These are phyloP conservation scores for Ailurus styani DNA, from an alignment of 2,113 vertebrate species.

Conservation along the genomic window DNA sequence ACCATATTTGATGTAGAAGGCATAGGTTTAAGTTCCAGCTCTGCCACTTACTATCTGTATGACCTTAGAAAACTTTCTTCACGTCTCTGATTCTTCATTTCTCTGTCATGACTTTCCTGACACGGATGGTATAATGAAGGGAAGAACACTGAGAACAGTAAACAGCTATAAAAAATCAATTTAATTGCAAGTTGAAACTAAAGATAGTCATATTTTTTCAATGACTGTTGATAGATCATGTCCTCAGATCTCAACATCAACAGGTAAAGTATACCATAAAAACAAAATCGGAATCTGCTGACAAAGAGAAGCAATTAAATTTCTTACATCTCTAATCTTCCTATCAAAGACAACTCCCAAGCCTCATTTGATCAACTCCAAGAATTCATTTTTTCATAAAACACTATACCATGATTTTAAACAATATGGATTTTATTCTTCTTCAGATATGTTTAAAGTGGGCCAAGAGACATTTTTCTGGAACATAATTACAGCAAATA, in stretches of 20 bases:
- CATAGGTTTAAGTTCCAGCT: neutral
- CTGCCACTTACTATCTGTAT: neutral
- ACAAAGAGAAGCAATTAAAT: neutral
- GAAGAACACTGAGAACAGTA: neutral
- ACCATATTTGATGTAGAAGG: neutral
- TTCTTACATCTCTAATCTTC: neutral
- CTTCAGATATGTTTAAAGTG: neutral
- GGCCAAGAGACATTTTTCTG: neutral
- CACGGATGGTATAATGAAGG: neutral
- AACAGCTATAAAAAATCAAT: neutral
- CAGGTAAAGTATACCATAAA: neutral
- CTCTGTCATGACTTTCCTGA: neutral
- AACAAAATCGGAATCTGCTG: constrained; percentile 9
- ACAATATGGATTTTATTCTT: neutral
- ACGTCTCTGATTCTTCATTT: neutral
- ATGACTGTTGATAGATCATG: neutral
- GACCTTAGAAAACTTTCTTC: neutral
- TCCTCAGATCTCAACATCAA: neutral
- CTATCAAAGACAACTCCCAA: neutral
- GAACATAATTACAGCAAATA: neutral
- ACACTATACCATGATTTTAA: neutral
- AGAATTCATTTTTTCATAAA: neutral
- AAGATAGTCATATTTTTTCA: neutral
- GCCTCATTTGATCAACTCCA: neutral
- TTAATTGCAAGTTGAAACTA: neutral